phyloP scores from a whole-genome alignment of 2,888 invertebrate species.

The Epicampocera succincta region DNA sequence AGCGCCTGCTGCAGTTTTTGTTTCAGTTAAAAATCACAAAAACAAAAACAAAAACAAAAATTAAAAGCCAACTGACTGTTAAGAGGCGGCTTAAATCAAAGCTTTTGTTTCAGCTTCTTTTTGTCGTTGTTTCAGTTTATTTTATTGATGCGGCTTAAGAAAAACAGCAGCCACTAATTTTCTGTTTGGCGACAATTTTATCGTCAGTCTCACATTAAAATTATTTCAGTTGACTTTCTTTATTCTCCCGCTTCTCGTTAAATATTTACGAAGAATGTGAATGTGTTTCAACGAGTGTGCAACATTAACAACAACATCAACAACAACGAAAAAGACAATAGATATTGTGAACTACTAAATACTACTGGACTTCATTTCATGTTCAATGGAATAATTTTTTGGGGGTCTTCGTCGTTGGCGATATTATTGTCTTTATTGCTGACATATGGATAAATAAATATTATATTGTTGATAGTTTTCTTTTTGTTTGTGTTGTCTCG shows the following conservation, averaged over 20 bases:
- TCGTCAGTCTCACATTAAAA: constrained; percentile 77
- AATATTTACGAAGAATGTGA: neutral
- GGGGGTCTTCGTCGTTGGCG: constrained; percentile 73
- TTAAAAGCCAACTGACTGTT: constrained; percentile 70
- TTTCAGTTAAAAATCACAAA: constrained; percentile 18
- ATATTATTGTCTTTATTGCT: constrained; percentile 74
- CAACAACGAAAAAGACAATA: constrained; percentile 34
- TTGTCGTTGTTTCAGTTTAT: constrained; percentile 36
- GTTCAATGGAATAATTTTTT: constrained; percentile 25
- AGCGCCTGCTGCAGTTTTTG: constrained; percentile 44
- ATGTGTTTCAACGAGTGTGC: neutral
- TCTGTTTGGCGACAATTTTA: constrained; percentile 80
- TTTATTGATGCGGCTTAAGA: constrained; percentile 45
- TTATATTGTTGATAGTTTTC: constrained; percentile 66
- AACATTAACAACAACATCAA: neutral
- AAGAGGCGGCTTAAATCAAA: constrained; percentile 78
- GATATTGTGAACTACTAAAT: constrained; percentile 47
- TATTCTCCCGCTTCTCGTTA: constrained; percentile 49
- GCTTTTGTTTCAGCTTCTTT: constrained; percentile 66
- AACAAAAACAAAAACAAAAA: neutral
- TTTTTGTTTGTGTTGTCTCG: constrained; percentile 46
- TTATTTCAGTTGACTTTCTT: constrained; percentile 73
- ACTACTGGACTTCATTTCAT: constrained; percentile 18
- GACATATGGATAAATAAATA: constrained; percentile 73
- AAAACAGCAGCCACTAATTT: constrained; percentile 71